phyloP scores from a whole-genome alignment of 2,888 invertebrate genomes.

The Sarcophaga subvicina region DNA sequence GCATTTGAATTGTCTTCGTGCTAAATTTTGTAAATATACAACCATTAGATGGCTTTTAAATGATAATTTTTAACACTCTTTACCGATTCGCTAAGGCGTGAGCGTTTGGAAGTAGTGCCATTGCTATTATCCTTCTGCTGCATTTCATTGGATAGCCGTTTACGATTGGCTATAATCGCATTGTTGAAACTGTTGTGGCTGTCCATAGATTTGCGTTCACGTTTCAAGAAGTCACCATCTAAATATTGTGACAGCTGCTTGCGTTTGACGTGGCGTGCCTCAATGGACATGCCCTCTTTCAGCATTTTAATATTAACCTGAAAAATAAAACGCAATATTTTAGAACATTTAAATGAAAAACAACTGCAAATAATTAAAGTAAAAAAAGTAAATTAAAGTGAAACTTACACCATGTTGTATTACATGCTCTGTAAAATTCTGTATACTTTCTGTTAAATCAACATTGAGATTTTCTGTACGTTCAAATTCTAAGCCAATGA shows the following conservation, averaged over 20 bases:
- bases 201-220: constrained; percentile 87
- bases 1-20: constrained; percentile 81
- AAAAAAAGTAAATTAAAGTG: no score
- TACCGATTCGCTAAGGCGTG: constrained; percentile 80
- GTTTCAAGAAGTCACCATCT: constrained; percentile 86
- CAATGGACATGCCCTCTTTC: constrained; percentile 89
- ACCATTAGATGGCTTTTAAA: neutral
- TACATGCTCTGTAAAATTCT: constrained; percentile 94
- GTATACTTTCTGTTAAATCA: constrained; percentile 96
- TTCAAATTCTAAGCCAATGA: constrained; percentile 96
- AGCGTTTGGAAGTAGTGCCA: constrained; percentile 70
- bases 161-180: constrained; percentile 78
- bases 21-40: constrained; percentile 50
- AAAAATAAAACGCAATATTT: neutral
- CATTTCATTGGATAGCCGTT: constrained; percentile 80
- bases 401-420: constrained; percentile 87
- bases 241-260: constrained; percentile 90
- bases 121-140: constrained; percentile 72
- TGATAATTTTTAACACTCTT: constrained; percentile 49
- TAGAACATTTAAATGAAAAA: no score
- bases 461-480: constrained; percentile 94
- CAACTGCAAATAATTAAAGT: no score
- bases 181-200: constrained; percentile 80
- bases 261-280: constrained; percentile 93
- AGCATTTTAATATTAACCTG: constrained; percentile 85